phyloP scores from a whole-genome alignment of 1,140 invertebrate species.

The Drosophila triauraria region DNA sequence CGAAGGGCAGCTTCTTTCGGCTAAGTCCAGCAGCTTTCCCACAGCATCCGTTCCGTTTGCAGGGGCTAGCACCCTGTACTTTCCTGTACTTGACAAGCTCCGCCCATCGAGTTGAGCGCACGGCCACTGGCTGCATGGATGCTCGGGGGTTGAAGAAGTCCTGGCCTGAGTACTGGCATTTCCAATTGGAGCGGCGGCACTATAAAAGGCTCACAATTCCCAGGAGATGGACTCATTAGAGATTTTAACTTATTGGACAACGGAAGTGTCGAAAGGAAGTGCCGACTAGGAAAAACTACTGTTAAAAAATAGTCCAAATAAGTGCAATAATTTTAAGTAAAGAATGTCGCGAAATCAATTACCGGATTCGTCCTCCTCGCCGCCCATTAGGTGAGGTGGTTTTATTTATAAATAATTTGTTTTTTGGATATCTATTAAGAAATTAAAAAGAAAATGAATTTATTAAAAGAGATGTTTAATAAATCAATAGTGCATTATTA shows the following conservation, averaged over 20 bases:
- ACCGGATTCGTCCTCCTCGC: slow-evolving; percentile 87
- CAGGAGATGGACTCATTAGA: slow-evolving; percentile 68
- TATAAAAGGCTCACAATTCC: slow-evolving; percentile 78
- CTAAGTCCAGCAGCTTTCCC: slow-evolving; percentile 41
- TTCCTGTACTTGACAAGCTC: slow-evolving; percentile 73
- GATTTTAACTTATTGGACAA: slow-evolving; percentile 67
- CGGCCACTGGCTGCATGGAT: slow-evolving; percentile 60
- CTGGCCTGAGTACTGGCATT: slow-evolving; percentile 45
- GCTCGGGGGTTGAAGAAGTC: slow-evolving; percentile 57
- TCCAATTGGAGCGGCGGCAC: slow-evolving; percentile 66
- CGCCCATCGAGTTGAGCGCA: slow-evolving; percentile 56
- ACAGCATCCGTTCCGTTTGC: slow-evolving; percentile 46
- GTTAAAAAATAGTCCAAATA: background rate
- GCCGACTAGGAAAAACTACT: background rate
- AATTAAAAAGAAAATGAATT: background rate
- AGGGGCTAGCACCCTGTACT: slow-evolving; percentile 66
- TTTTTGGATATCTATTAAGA: background rate
- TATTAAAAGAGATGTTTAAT: background rate
- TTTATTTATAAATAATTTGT: too few relatives aligned
- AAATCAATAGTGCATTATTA: too few relatives aligned
- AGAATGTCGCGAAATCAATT: slow-evolving; percentile 85
- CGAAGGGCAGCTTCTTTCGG: slow-evolving; percentile 6
- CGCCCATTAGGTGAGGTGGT: slow-evolving; percentile 85
- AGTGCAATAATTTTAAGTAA: background rate
- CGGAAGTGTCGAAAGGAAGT: slow-evolving; percentile 29